These are phyloP conservation scores for Limnothrissa miodon DNA, from an alignment of 2,113 vertebrate species.

Conservation along the genomic window DNA sequence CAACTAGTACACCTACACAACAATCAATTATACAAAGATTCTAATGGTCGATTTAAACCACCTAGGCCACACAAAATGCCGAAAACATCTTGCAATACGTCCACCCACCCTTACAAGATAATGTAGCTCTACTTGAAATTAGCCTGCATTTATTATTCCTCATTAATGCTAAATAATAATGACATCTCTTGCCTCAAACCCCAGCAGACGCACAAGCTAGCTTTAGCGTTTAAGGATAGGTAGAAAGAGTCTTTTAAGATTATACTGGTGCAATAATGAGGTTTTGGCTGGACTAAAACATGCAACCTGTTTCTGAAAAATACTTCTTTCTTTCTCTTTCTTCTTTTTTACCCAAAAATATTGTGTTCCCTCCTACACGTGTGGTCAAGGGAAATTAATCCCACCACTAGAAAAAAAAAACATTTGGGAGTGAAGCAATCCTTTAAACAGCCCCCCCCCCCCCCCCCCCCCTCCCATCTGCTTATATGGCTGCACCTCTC, in stretches of 20 bases:
- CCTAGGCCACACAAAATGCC: not conserved
- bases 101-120: not conserved
- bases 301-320: not conserved
- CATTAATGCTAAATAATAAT: not conserved
- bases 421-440: not conserved
- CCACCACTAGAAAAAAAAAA: not conserved
- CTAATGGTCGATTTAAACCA: not conserved
- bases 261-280: not conserved
- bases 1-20: not conserved
- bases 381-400: not conserved
- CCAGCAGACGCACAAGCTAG: not conserved
- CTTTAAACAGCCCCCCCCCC: not conserved
- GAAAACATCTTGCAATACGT: not conserved
- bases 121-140: not conserved
- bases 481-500: not conserved
- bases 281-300: not conserved
- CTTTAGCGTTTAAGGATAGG: not conserved
- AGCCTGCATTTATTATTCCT: not conserved
- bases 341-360: not conserved
- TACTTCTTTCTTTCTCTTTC: not conserved
- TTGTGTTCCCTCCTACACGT: not conserved
- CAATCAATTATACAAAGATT: not conserved
- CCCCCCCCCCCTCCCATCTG: not conserved
- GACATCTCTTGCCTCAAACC: not conserved
- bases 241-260: not conserved